Conservation (phyloP, 2,888 invertebrate genomes). For the Heliconius aoede region DNA sequence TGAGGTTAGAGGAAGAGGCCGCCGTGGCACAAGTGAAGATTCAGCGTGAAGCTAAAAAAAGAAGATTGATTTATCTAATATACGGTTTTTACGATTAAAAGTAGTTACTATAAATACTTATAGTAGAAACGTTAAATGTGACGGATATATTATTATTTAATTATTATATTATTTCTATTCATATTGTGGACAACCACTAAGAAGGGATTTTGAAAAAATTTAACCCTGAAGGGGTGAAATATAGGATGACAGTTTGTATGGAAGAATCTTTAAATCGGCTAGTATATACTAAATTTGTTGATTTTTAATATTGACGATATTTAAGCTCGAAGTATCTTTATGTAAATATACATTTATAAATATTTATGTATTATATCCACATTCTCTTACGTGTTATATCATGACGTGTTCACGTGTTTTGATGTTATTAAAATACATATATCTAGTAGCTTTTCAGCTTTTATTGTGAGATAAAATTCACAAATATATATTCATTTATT, state of each 20-base stretch:
- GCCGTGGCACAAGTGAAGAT: not conserved
- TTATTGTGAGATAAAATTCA: not conserved
- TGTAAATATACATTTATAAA: conserved; percentile 17
- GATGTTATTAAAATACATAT: conserved; percentile 17
- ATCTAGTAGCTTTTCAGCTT: not conserved
- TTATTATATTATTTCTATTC: no score
- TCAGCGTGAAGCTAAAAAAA: not conserved
- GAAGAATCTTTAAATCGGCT: no score
- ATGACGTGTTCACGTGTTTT: conserved; percentile 32
- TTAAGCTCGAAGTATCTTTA: not conserved
- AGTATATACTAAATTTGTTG: not conserved
- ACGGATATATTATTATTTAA: no score
- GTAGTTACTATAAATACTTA: not conserved
- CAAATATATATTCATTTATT: not conserved
- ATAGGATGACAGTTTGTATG: no score
- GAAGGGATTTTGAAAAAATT: no score
- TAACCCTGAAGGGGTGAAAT: no score
- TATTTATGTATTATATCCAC: conserved; percentile 6
- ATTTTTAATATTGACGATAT: not conserved
- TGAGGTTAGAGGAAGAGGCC: no score
- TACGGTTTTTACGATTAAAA: not conserved
- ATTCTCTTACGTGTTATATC: conserved; percentile 25
- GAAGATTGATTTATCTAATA: not conserved
- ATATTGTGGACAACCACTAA: no score
- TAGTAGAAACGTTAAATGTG: no score